These are phyloP conservation scores for Tipula lateralis DNA, from an alignment of 2,888 invertebrate species.

Conservation along the genomic window DNA sequence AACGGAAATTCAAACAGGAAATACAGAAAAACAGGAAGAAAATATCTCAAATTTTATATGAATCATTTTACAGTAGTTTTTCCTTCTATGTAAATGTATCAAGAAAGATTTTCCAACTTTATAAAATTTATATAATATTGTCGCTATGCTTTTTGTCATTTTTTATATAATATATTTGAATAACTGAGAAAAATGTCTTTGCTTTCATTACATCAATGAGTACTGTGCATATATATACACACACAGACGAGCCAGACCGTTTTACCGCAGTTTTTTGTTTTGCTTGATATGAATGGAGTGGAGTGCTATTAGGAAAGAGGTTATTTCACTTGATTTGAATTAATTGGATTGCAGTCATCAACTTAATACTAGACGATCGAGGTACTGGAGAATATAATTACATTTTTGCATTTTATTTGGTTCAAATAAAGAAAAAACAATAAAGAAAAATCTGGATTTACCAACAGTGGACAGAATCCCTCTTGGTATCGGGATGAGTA, in stretches of 20 bases:
- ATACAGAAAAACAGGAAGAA: not conserved
- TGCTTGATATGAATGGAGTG: not conserved
- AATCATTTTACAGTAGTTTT: not conserved
- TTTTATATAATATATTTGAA: not conserved
- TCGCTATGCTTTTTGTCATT: not conserved
- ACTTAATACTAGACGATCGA: not conserved
- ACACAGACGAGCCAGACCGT: not conserved
- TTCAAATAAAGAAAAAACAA: no score
- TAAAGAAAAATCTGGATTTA: no score
- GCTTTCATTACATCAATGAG: not conserved
- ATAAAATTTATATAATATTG: not conserved
- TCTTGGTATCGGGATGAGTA: no score
- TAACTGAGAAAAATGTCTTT: not conserved
- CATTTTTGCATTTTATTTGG: not conserved
- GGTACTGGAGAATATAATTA: not conserved
- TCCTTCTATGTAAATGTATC: not conserved
- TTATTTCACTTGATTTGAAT: not conserved
- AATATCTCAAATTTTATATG: not conserved
- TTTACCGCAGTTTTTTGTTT: not conserved
- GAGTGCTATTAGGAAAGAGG: not conserved
- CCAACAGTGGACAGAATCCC: no score
- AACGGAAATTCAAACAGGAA: constrained; percentile 11
- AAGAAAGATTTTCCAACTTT: not conserved
- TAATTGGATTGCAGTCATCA: not conserved
- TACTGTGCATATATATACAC: not conserved